Evolutionary conservation across 2,797 vertebrate species (phyloP), one percentile per base, ranked within the genome.

Genomic region (Danio albolineatus): DNA sequence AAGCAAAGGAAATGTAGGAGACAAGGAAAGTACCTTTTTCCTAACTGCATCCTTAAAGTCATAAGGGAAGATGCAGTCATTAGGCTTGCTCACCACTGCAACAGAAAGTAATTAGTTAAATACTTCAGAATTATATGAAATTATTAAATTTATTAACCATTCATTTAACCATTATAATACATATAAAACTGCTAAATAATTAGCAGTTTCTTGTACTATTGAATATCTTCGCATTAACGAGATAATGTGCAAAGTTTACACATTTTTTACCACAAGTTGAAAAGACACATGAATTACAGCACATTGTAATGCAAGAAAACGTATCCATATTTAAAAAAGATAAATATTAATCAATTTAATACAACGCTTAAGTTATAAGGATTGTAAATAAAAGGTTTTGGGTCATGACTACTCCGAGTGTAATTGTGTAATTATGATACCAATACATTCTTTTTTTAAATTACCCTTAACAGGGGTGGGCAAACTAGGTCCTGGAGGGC

Each of bases 1-100:
- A 54, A 76, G 65, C 5, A 43, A 54, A 28, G 8, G 8, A 43
- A 53, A 43, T 39, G 5, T 28, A 17, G 4, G 6, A 36, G 9
- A 66, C 9, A 38, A 54, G 14, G 59, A 73, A 6, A 36, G 38
- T 92, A 98, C 97, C 96, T 96, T 98, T 87, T 92, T 94, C 85
- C 86, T 95, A 81, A 96, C 86, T 0, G 90, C 91, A 64, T 99
- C 97, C 82, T 93, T 95, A 85, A 98, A 98, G 91, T 96, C 95
- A 79, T 95, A 98, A 0, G 98, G 98, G 79, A 96, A 99, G 91
- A 99, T 97, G 84, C 95, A 98, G 90, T 98, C 96, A 0, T 79
- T 93, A 0, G 97, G 97, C 87, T 95, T 98, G 88, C 95, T 97
- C 86, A 98, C 90, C 90, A 93, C 97, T 99, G 91, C 41, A 90